These are phyloP conservation scores for Orthosia incerta DNA, from an alignment of 2,888 invertebrate species.

Conservation along the genomic window DNA sequence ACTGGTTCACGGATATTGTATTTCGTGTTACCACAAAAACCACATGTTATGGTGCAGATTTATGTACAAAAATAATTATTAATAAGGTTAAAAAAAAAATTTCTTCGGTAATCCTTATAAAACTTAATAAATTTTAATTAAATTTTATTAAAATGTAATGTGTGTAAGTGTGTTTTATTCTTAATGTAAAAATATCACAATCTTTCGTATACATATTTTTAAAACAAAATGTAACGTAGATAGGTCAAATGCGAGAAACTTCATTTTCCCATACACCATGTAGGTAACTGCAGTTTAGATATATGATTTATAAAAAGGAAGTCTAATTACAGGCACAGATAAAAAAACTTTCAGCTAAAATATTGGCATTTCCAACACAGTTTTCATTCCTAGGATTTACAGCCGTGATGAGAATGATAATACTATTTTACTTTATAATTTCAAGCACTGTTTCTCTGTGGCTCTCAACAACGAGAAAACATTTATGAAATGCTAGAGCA, in stretches of 20 bases:
- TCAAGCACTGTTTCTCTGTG: conserved; percentile 14
- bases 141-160: no score
- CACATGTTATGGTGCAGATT: conserved; percentile 4
- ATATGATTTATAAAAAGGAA: not conserved
- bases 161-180: no score
- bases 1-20: conserved; percentile 27
- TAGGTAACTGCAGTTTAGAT: not conserved
- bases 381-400: conserved; percentile 13
- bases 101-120: no score
- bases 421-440: conserved; percentile 37
- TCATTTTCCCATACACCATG: no score
- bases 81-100: no score
- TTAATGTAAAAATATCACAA: not conserved
- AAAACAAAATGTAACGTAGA: no score
- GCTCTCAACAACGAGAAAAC: conserved; percentile 14
- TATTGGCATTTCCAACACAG: not conserved
- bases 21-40: conserved; percentile 20
- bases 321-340: no score
- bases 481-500: conserved; percentile 33
- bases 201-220: not conserved
- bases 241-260: no score
- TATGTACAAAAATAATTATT: conserved; percentile 30
- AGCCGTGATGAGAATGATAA: conserved; percentile 9
- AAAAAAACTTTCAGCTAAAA: not conserved
- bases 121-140: no score